Base-by-base conservation (phyloP, 1,140 invertebrate genomes). In the Zaprionus africanus region DNA sequence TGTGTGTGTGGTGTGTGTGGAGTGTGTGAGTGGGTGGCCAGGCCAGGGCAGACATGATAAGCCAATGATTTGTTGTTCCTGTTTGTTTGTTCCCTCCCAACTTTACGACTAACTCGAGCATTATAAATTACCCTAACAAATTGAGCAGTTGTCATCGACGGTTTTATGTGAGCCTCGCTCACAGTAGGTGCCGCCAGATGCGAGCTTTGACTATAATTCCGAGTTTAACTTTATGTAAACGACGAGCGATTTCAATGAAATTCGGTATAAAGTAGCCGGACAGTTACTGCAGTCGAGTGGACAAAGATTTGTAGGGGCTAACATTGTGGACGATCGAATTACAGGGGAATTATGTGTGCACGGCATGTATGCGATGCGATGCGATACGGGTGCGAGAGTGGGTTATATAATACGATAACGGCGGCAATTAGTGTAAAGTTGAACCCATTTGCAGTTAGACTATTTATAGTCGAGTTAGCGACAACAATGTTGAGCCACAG, bases 21-120 rank as follows among this genome's bases (percentile, higher is more conserved):
- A 7, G 15, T 43, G 5, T 26, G 13, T 34, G 19, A 7, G 62
- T 65, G 22, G 51, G 49, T 56, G 63, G 24, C 31, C 11, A n/a
- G 28, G 31, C 31, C 31, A 34, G 19, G 26, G 15, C 13, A n/a
- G 17, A 17, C 26, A 28, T 66, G 64, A 66, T 66, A 66, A 66
- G 64, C 54, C 64, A 34, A 22, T 66, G 54, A 66, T 51, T 58
- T 58, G 38, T 66, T 26, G 15, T 38, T 54, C n/a, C 38, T n/a
- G 22, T 17, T 54, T 54, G 9, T 41, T 2, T 41, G 15, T 41
- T 41, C 15, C 38, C 38, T n/a, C 38, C 38, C 7, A 19, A 58
- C 7, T 34, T 58, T 34, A 58, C 56, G 56, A 58, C n/a, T 12
- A n/a, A 41, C 38, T 15, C 38, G 38, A 41, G 5, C 38, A 41